Conservation (phyloP, 2,113 vertebrate species). For the Nothoprocta pentlandii region DNA sequence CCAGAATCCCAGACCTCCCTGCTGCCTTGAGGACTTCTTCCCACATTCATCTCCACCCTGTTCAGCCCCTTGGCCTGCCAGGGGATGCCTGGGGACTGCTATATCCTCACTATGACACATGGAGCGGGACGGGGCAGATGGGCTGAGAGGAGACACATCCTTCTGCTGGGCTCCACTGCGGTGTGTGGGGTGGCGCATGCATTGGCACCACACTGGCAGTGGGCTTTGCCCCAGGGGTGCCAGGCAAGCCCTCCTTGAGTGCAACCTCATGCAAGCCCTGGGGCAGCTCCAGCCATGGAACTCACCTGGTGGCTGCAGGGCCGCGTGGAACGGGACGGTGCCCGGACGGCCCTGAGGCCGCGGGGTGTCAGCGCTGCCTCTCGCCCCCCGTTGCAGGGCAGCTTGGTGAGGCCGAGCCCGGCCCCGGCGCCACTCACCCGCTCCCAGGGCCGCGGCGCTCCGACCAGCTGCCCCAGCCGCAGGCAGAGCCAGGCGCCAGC, state of each 20-base stretch:
- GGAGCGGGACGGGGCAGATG: background rate
- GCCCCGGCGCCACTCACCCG: background rate
- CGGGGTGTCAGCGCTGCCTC: background rate
- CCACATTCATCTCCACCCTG: fast-evolving
- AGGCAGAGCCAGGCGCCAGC: background rate
- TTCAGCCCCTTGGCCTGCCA: background rate
- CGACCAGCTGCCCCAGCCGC: background rate
- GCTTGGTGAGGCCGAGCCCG: conserved; percentile 55
- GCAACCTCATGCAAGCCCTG: too few species aligned
- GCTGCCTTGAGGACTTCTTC: background rate
- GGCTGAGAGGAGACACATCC: background rate
- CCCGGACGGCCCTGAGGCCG: too few species aligned
- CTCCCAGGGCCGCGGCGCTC: background rate
- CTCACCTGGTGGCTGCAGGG: background rate
- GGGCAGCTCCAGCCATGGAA: background rate
- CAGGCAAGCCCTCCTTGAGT: background rate
- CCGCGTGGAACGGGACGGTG: background rate
- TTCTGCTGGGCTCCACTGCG: background rate
- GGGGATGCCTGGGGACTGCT: background rate
- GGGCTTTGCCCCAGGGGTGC: background rate
- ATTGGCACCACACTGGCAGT: too few species aligned
- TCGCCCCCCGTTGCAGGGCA: conserved; percentile 51
- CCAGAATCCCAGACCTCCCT: background rate
- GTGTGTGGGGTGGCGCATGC: too few species aligned
- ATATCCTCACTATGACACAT: background rate